Percentiles rank a stretch among this genome's conserved stretches.
Evolutionary conservation across 2,888 invertebrate species (phyloP).

Genomic region (Aphodius sticticus): DNA sequence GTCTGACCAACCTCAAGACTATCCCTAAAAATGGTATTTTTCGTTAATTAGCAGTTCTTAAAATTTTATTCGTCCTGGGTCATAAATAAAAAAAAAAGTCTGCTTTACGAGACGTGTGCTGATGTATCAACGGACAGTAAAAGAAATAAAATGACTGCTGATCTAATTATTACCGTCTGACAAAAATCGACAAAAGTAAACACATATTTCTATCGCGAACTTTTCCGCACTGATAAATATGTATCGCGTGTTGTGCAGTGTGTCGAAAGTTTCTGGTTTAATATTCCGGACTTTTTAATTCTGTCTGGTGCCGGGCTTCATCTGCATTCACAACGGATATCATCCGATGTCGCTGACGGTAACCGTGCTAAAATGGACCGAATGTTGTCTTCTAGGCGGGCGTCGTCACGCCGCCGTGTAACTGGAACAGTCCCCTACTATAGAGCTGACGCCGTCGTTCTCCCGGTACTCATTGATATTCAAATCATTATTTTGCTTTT

Average conservation of each 20-base stretch:
- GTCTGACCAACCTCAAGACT: too few relatives aligned
- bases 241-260: not conserved
- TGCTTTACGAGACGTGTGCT: too few relatives aligned
- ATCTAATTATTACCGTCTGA: too few relatives aligned
- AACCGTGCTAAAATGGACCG: slow-evolving; percentile 4
- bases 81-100: too few relatives aligned
- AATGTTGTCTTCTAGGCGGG: not conserved
- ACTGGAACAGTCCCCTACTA: not conserved
- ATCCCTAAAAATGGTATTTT: too few relatives aligned
- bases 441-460: not conserved
- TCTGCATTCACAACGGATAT: not conserved
- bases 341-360: not conserved
- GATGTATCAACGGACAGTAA: too few relatives aligned
- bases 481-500: slow-evolving; percentile 34
- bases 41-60: too few relatives aligned
- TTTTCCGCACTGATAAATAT: not conserved
- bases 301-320: not conserved
- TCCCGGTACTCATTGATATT: slow-evolving; percentile 30
- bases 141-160: too few relatives aligned
- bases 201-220: not conserved
- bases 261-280: not conserved
- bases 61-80: too few relatives aligned
- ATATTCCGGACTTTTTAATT: not conserved
- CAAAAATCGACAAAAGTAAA: not conserved
- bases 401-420: slow-evolving; percentile 7